phyloP scores from a whole-genome alignment of 2,797 vertebrate genomes.

The Poecilia picta region DNA sequence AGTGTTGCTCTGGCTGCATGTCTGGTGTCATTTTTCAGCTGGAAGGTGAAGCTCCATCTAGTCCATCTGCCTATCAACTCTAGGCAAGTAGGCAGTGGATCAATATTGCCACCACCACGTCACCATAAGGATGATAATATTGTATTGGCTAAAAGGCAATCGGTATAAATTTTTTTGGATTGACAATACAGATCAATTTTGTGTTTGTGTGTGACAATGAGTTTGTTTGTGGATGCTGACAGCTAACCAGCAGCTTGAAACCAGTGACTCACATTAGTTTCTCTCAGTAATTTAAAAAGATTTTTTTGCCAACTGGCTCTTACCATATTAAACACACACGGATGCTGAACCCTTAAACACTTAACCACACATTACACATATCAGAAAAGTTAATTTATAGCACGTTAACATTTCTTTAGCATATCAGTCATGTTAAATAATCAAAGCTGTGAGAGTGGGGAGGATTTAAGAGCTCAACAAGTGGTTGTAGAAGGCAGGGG shows the following conservation, averaged over 20 bases:
- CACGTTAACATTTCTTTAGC: not conserved
- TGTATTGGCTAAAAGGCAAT: not conserved
- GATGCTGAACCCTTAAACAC: not conserved
- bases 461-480: constrained; percentile 3
- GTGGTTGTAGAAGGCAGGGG: not conserved
- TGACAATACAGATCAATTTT: not conserved
- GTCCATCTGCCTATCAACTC: not conserved
- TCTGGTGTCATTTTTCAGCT: not conserved
- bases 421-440: not conserved
- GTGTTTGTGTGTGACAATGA: not conserved
- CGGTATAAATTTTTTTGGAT: not conserved
- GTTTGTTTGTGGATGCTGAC: not conserved
- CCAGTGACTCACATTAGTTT: not conserved
- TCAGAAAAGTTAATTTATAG: not conserved
- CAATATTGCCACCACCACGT: not conserved
- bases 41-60: not conserved
- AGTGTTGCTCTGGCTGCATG: not conserved
- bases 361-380: not conserved
- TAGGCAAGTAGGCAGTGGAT: too few species aligned
- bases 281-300: not conserved
- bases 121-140: not conserved
- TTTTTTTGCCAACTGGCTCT: not conserved
- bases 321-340: not conserved
- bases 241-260: not conserved
- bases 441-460: not conserved